Evolutionary conservation across 2,113 vertebrate genomes (phyloP).

Genomic region (Calypte anna): DNA sequence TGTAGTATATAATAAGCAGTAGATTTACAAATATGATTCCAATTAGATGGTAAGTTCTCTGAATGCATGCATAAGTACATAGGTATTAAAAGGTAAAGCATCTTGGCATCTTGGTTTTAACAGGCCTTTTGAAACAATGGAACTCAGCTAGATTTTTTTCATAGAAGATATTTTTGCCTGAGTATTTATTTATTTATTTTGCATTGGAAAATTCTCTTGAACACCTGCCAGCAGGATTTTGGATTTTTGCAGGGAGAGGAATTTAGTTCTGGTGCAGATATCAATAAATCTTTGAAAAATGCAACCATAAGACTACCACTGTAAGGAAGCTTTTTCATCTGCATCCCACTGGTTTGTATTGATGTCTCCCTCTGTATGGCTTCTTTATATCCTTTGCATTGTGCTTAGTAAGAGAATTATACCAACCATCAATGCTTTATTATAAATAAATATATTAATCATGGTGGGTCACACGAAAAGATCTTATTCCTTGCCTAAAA

Average conservation of each 20-base stretch:
- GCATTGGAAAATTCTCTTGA: conserved; percentile 4
- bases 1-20: neutral
- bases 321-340: neutral
- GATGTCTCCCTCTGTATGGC: neutral
- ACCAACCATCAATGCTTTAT: neutral
- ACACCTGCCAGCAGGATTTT: neutral
- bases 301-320: neutral
- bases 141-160: neutral
- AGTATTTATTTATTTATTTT: conserved; percentile 66
- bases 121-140: neutral
- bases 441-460: neutral
- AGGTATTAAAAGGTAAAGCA: conserved; percentile 6
- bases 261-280: neutral
- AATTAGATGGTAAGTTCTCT: neutral
- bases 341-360: neutral
- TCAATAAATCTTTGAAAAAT: neutral
- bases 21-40: conserved; percentile 1
- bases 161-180: conserved; percentile 13
- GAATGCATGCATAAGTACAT: neutral
- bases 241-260: neutral
- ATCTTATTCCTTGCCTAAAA: neutral
- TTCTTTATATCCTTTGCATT: neutral
- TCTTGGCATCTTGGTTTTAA: neutral
- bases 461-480: neutral
- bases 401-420: neutral